Conservation (phyloP, 2,797 vertebrate species). For the Crossoptilon crossoptilon region DNA sequence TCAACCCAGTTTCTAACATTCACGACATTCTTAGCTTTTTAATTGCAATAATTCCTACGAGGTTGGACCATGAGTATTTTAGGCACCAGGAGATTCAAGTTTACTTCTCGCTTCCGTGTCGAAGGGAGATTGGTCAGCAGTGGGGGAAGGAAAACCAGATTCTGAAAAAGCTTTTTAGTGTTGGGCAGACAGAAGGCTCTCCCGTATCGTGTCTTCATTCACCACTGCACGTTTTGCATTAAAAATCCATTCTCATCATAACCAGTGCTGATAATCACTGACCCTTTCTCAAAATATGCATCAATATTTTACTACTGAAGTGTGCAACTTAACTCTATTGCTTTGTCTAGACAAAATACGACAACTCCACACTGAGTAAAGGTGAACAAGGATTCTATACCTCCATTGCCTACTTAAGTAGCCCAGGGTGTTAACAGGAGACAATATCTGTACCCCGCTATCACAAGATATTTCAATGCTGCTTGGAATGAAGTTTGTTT, state of each 20-base stretch:
- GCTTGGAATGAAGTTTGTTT: background rate
- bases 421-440: background rate
- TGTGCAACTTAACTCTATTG: background rate
- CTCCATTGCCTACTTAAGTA: background rate
- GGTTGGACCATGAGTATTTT: constrained; percentile 73
- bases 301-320: constrained; percentile 48
- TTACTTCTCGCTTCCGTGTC: constrained; percentile 42
- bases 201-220: background rate
- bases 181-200: constrained; percentile 40
- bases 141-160: constrained; percentile 10
- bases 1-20: constrained; percentile 72
- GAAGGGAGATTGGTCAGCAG: constrained; percentile 54
- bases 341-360: constrained; percentile 37
- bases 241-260: background rate
- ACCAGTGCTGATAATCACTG: background rate
- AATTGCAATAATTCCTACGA: constrained; percentile 27
- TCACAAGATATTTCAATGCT: background rate
- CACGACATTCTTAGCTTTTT: constrained; percentile 48
- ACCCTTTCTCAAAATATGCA: constrained; percentile 18
- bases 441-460: background rate
- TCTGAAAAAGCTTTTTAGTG: constrained; percentile 29
- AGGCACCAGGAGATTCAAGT: constrained; percentile 81
- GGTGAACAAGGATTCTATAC: background rate
- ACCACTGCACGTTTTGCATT: constrained; percentile 12
- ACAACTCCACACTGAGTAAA: background rate